Base-by-base conservation (phyloP, 2,888 invertebrate genomes). In the Hydrotaea diabolus region DNA sequence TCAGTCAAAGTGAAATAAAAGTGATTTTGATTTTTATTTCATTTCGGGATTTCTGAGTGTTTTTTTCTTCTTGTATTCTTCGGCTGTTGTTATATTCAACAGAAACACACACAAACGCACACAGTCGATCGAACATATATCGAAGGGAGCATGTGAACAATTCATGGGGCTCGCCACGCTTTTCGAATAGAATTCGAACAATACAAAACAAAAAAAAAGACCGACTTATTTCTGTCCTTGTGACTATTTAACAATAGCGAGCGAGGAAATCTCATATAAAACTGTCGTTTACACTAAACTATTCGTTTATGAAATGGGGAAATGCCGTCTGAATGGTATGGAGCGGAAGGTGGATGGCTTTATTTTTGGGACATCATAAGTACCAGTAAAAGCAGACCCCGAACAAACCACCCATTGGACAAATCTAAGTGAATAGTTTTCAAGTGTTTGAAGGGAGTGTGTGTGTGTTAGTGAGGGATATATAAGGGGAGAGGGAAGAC, bases 231-330 rank as follows among this genome's bases (percentile, higher is more conserved):
- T 19, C 59, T 23, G 3, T 59, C 26, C 59, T 15, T 8, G 49
- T 26, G 59, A 59, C 59, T 59, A 59, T 59, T 23, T 69, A 69
- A 69, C 69, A 69, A 69, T 69, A 21, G 31, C 31, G 31, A 9
- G 9, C n/a, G 59, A 19, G 9, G 57, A 74, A 74, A 74, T 74
- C 59, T 59, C 59, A 77, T 66, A 66, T 66, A 64, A 77, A 83
- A 55, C 78, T 85, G 76, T 76, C 64, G 78, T 80, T 85, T 82
- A 85, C 85, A 85, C 74, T 62, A 85, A 85, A 85, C 85, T 85
- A 85, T 85, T 82, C 77, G 82, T 73, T 80, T 85, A 77, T 82
- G 79, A 85, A 85, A 82, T 85, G 85, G 59, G 21, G 4, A 31
- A 53, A 21, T 59, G 26, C 1, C 19, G 43, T 31, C 19, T 36